Percentiles rank a stretch among this genome's conserved stretches.
Evolutionary conservation across 1,140 invertebrate genomes (phyloP).

Genomic region (Panagrolaimus sp.): DNA sequence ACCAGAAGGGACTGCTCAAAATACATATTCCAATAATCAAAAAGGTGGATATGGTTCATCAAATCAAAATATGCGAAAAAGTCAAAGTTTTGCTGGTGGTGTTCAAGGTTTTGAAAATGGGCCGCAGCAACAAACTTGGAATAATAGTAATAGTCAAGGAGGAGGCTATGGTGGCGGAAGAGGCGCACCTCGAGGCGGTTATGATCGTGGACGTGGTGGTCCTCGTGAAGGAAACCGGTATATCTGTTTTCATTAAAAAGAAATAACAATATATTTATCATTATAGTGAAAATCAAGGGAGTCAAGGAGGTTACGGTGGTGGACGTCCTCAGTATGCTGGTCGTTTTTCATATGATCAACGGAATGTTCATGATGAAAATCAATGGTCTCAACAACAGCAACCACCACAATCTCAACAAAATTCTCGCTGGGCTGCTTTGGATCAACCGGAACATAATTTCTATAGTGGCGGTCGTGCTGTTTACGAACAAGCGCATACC

Average conservation of each 20-base stretch:
- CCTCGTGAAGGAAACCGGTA: background rate
- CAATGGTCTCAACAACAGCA: constrained; percentile 45
- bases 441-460: constrained; percentile 23
- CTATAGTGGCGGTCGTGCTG: background rate
- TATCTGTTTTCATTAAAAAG: too few species aligned
- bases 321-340: constrained; percentile 39
- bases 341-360: constrained; percentile 49
- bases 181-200: too few species aligned
- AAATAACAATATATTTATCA: too few species aligned
- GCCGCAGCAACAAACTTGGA: constrained; percentile 7
- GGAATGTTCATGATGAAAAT: constrained; percentile 45
- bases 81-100: constrained; percentile 48
- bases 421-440: constrained; percentile 36
- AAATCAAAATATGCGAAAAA: constrained; percentile 33
- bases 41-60: constrained; percentile 17
- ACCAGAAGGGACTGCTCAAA: constrained; percentile 25
- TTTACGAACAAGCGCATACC: background rate
- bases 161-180: background rate
- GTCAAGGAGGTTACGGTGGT: constrained; percentile 25
- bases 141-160: background rate
- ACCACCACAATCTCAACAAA: constrained; percentile 19
- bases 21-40: constrained; percentile 7
- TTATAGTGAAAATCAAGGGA: too few species aligned
- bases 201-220: constrained; percentile 23
- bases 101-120: constrained; percentile 32